These are phyloP conservation scores for Hipparchia semele DNA, from an alignment of 2,888 invertebrate species.

Conservation along the genomic window DNA sequence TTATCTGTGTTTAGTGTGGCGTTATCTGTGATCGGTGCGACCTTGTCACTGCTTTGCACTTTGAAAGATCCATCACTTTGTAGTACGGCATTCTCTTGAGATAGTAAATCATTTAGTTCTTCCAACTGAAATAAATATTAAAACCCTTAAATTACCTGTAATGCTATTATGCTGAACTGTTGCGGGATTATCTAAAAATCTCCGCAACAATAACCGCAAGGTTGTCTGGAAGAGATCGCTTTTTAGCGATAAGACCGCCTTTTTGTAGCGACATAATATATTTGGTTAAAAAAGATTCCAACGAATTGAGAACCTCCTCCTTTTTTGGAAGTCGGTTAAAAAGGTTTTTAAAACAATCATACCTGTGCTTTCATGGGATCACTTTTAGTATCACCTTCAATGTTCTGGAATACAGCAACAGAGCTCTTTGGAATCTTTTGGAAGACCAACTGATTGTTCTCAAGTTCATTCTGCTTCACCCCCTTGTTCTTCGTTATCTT, in stretches of 20 bases:
- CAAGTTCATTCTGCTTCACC: slow-evolving; percentile 43
- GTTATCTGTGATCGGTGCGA: slow-evolving; percentile 47
- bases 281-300: too few species aligned
- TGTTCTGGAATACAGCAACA: slow-evolving; percentile 86
- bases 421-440: slow-evolving; percentile 83
- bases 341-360: slow-evolving; percentile 37
- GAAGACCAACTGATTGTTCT: slow-evolving; percentile 62
- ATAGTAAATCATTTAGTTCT: slow-evolving; percentile 82
- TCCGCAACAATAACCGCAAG: too few species aligned
- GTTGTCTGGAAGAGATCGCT: too few species aligned
- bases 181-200: too few species aligned
- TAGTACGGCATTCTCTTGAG: slow-evolving; percentile 82
- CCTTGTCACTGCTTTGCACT: slow-evolving; percentile 50
- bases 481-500: slow-evolving; percentile 69
- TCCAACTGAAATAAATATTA: slow-evolving; percentile 69
- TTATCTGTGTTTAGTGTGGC: slow-evolving; percentile 49
- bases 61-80: slow-evolving; percentile 87
- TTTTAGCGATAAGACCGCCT: too few species aligned
- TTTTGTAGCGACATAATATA: too few species aligned
- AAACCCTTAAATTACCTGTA: too few species aligned
- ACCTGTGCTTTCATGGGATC: slow-evolving; percentile 85
- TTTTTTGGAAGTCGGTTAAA: not conserved
- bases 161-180: too few species aligned
- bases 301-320: too few species aligned
- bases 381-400: slow-evolving; percentile 60